Evolutionary conservation across 1,140 invertebrate genomes (phyloP), one percentile per base, ranked within the genome.

Genomic region (Polypedilum vanderplanki): DNA sequence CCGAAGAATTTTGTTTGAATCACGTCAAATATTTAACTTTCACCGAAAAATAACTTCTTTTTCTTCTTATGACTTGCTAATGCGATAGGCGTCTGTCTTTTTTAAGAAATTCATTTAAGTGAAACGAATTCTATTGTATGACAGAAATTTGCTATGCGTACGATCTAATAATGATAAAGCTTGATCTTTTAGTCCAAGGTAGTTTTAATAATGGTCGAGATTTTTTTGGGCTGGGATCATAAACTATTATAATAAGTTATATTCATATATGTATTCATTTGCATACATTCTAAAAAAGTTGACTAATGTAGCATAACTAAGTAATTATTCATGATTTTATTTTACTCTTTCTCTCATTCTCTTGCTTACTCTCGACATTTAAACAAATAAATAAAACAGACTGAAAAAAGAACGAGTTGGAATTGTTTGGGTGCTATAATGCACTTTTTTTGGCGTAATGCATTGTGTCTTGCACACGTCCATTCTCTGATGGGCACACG

Each of bases 261-360:
- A 70, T 70, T 70, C 65, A 70, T 18, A 10, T 70, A 33, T 33
- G 24, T 70, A 8, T 12, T 70, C 65, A 18, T 10, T 70, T 70
- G 9, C 18, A 20, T 70, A 10, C 17, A 70, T 70, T 70, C 65
- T 70, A 70, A 33, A 33, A n/a, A 70, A 20, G 65, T 18, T 70
- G 18, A 70, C 65, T 70, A 70, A 70, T 70, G 65, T 70, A 70
- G 17, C 65, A 70, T 70, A 70, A 70, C 65, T 70, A 70, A 70
- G 65, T 20, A 70, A 70, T 70, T 70, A 70, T 70, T 70, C 65
- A 70, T 70, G 65, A 70, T 70, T n/a, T 67, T 67, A n/a, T 46
- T 9, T 57, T 46, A 15, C 46, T 57, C n/a, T 57, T n/a, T 57
- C n/a, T 46, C 8, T 46, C 41, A 46, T 46, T 46, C 15, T 46